Percentiles rank a stretch among this genome's conserved stretches.
These are phyloP conservation scores for Buathra laborator DNA, from an alignment of 2,888 invertebrate genomes.

Conservation along the genomic window DNA sequence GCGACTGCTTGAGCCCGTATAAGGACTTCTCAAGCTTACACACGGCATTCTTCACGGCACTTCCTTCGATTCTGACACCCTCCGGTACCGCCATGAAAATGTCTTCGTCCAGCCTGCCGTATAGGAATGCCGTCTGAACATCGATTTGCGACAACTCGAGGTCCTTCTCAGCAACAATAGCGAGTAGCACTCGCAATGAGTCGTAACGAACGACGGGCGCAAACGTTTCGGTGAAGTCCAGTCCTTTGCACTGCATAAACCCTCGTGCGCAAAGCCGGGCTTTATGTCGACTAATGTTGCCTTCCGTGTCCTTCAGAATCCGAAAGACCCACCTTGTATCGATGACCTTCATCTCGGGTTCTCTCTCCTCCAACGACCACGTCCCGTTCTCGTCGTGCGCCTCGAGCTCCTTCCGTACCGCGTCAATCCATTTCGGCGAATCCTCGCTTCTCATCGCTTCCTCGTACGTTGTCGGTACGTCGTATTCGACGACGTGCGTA, in stretches of 20 bases:
- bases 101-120: not conserved
- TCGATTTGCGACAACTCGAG: slow-evolving; percentile 49
- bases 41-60: not conserved
- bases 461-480: slow-evolving; percentile 37
- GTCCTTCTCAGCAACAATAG: not conserved
- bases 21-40: not conserved
- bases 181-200: slow-evolving; percentile 42
- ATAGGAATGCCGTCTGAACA: not conserved
- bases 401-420: slow-evolving; percentile 44
- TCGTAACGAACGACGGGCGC: slow-evolving; percentile 60
- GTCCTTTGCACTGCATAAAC: slow-evolving; percentile 49
- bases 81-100: not conserved
- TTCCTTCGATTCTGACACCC: not conserved
- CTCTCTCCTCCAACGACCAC: slow-evolving; percentile 48
- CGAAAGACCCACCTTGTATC: slow-evolving; percentile 62
- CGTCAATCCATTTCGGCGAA: slow-evolving; percentile 26
- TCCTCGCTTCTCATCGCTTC: slow-evolving; percentile 51
- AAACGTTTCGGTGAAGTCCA: slow-evolving; percentile 56
- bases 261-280: slow-evolving; percentile 58
- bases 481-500: slow-evolving; percentile 50
- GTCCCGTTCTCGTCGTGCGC: slow-evolving; percentile 54
- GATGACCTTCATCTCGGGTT: slow-evolving; percentile 45
- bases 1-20: not conserved
- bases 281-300: slow-evolving; percentile 48
- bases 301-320: slow-evolving; percentile 25